phyloP scores from a whole-genome alignment of 30 jellyfish, hydroid and myxozoan genomes.

The Aurelia sp. region DNA sequence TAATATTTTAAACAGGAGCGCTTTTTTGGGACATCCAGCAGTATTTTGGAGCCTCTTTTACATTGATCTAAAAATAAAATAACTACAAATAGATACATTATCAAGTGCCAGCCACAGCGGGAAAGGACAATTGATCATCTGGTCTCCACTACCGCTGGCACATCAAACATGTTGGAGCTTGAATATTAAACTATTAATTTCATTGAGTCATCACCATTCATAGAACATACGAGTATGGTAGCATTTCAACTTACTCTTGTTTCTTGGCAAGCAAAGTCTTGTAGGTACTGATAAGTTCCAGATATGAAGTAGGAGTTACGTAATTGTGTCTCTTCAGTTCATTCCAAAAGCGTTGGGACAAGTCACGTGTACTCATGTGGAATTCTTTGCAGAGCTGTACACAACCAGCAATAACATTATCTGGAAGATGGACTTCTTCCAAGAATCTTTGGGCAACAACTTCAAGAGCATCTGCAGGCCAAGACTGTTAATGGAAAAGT shows the following conservation, averaged over 20 bases:
- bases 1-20: too few species aligned
- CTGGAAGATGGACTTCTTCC: slow-evolving; percentile 92
- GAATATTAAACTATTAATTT: background rate
- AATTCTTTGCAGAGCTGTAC: slow-evolving; percentile 95
- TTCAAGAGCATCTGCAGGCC: slow-evolving; percentile 99
- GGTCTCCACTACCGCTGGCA: too few species aligned
- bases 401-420: slow-evolving; percentile 87
- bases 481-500: slow-evolving; percentile 56
- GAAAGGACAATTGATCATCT: too few species aligned
- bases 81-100: too few species aligned
- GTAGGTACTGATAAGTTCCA: slow-evolving; percentile 96
- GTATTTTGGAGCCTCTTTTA: too few species aligned
- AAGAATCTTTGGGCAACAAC: slow-evolving; percentile 99
- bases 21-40: too few species aligned
- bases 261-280: slow-evolving; percentile 85
- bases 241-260: slow-evolving; percentile 87
- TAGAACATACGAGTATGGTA: background rate
- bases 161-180: too few species aligned
- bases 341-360: slow-evolving; percentile 88
- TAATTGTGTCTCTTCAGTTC: slow-evolving; percentile 96
- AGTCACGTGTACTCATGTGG: slow-evolving; percentile 93
- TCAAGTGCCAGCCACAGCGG: too few species aligned
- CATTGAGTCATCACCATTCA: background rate
- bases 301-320: slow-evolving; percentile 99
- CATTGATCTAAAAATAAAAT: too few species aligned